These are phyloP conservation scores for Actenoides hombroni DNA, from an alignment of 2,113 vertebrate species.

Conservation along the genomic window DNA sequence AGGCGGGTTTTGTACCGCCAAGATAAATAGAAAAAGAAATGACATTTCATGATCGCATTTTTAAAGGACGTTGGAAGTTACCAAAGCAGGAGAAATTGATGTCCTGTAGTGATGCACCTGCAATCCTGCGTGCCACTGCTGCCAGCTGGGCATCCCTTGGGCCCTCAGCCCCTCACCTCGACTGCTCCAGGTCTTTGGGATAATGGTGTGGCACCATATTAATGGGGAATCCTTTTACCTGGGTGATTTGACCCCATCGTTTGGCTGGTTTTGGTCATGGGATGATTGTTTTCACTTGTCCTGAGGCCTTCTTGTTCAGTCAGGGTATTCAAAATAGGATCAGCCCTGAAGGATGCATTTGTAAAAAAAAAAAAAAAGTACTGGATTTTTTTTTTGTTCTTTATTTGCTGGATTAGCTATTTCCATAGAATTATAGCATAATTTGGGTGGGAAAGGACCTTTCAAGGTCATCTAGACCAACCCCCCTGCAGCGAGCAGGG, in stretches of 20 bases:
- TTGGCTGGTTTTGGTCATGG: not conserved
- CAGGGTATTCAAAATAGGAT: not conserved
- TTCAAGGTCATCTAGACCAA: not conserved
- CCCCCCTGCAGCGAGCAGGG: not conserved
- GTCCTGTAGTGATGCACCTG: not conserved
- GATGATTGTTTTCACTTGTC: not conserved
- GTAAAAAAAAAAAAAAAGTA: not conserved
- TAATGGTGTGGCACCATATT: fast-evolving
- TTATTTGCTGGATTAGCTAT: not conserved
- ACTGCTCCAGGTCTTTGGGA: not conserved
- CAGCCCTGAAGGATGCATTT: not conserved
- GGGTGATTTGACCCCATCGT: not conserved
- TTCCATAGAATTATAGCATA: not conserved
- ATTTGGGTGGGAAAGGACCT: not conserved
- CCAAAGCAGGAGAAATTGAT: slow-evolving; percentile 27
- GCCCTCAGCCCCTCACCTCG: not conserved
- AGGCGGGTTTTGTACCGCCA: slow-evolving; percentile 6
- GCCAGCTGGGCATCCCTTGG: not conserved
- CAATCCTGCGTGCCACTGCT: not conserved
- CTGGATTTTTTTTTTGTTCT: not conserved
- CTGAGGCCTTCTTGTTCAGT: not conserved
- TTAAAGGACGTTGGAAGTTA: slow-evolving; percentile 35
- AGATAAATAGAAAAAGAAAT: slow-evolving; percentile 61
- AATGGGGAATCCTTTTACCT: not conserved
- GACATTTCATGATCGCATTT: slow-evolving; percentile 52